These are phyloP conservation scores for Miltochrista miniata DNA, from an alignment of 2,888 invertebrate genomes.

Conservation along the genomic window DNA sequence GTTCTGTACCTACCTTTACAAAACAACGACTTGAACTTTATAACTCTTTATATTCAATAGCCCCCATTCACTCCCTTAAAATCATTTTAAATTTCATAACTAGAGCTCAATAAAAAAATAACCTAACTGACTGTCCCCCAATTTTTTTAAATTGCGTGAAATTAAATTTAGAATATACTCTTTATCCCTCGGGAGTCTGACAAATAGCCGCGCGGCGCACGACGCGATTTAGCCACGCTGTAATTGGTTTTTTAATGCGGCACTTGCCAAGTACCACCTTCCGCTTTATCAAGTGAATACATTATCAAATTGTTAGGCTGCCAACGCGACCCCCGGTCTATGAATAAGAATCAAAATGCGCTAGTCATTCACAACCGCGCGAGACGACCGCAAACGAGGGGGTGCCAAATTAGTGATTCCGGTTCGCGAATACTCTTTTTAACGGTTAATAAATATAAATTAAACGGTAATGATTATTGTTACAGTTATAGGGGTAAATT, in stretches of 20 bases:
- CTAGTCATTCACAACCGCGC: constrained; percentile 61
- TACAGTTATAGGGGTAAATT: constrained; percentile 26
- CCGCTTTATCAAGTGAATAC: constrained; percentile 83
- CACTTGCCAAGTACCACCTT: constrained; percentile 79
- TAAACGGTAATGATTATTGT: constrained; percentile 65
- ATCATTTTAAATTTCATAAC: constrained; percentile 66
- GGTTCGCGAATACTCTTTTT: constrained; percentile 61
- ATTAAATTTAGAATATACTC: constrained; percentile 82
- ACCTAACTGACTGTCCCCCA: constrained; percentile 68
- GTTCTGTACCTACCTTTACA: not conserved
- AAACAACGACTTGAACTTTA: not conserved
- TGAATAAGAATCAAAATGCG: constrained; percentile 80
- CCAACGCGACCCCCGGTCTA: constrained; percentile 63
- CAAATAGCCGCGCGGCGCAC: constrained; percentile 74
- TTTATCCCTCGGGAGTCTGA: constrained; percentile 80
- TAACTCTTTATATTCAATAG: constrained; percentile 20
- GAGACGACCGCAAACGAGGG: constrained; percentile 52
- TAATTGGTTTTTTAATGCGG: constrained; percentile 84
- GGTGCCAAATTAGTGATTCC: constrained; percentile 75
- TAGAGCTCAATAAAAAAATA: constrained; percentile 71
- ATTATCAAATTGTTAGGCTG: constrained; percentile 82
- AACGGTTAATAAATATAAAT: constrained; percentile 74
- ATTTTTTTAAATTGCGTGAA: constrained; percentile 80
- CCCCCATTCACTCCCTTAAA: constrained; percentile 39
- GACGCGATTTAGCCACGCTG: constrained; percentile 78